Percentiles rank a stretch among this genome's conserved stretches.
Evolutionary conservation across 2,888 invertebrate species (phyloP).

Genomic region (Lochmaea capreae): DNA sequence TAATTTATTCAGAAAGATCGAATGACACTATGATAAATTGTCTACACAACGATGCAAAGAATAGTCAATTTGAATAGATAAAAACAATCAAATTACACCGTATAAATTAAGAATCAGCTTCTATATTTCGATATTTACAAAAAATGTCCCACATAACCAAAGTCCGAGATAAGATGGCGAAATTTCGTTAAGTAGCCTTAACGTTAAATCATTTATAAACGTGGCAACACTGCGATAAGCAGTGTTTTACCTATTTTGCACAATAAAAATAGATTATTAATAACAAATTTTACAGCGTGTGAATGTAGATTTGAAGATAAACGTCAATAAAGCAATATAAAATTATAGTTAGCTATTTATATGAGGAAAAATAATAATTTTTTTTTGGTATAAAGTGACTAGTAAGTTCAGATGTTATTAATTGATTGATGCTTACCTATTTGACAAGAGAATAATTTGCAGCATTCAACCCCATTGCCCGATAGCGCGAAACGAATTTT

Average conservation of each 20-base stretch:
- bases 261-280: conserved; percentile 19
- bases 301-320: neutral
- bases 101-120: conserved; percentile 31
- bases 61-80: conserved; percentile 31
- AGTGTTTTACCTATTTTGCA: conserved; percentile 33
- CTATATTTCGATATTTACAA: conserved; percentile 26
- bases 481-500: conserved; percentile 6
- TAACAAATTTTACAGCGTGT: conserved; percentile 11
- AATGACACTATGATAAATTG: conserved; percentile 60
- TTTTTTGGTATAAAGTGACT: neutral
- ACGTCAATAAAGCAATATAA: conserved; percentile 24
- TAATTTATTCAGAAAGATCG: conserved; percentile 55
- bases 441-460: neutral
- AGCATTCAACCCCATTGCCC: conserved; percentile 13
- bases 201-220: conserved; percentile 29
- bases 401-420: neutral
- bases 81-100: conserved; percentile 30
- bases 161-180: conserved; percentile 27
- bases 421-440: conserved; percentile 21
- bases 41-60: conserved; percentile 46
- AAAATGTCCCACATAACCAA: conserved; percentile 20
- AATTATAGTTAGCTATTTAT: conserved; percentile 35
- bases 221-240: conserved; percentile 36
- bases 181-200: conserved; percentile 24
- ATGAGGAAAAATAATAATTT: conserved; percentile 24